A percentile compares a stretch with the other conserved stretches of the same genome.
These are phyloP conservation scores for Cyanocitta stelleri DNA, from an alignment of 2,113 vertebrate species.

Conservation along the genomic window DNA sequence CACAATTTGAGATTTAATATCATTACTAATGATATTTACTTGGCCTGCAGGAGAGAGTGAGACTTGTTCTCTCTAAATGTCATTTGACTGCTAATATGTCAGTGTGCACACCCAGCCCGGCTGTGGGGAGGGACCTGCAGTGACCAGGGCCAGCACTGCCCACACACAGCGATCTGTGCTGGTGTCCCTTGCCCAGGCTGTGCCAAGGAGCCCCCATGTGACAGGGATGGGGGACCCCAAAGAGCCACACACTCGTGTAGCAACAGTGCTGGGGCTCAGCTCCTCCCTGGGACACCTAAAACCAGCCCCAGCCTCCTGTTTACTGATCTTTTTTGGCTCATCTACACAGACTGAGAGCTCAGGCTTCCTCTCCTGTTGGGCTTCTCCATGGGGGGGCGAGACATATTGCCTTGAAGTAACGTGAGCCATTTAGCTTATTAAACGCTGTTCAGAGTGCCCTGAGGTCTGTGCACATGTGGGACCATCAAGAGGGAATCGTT, in stretches of 20 bases:
- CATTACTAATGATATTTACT: slow-evolving; percentile 38
- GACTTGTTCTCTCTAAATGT: slow-evolving; percentile 5
- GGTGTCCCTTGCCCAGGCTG: neutral
- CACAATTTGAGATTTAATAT: slow-evolving; percentile 12
- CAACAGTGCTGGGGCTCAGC: neutral
- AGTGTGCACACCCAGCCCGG: accelerated
- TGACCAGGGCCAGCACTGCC: neutral
- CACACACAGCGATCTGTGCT: accelerated
- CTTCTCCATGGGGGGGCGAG: neutral
- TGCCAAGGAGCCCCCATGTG: neutral
- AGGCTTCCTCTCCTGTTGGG: neutral
- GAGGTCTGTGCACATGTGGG: slow-evolving; percentile 39
- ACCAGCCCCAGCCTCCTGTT: neutral
- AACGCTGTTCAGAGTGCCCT: neutral
- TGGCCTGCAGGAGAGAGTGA: slow-evolving; percentile 24
- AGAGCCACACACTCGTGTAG: accelerated
- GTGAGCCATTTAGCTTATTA: slow-evolving; percentile 33
- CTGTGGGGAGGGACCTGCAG: neutral
- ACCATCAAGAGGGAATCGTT: slow-evolving; percentile 6
- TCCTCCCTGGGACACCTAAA: neutral
- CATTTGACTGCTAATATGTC: neutral
- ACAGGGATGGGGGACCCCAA: accelerated
- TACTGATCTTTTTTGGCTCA: neutral
- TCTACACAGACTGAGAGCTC: accelerated
- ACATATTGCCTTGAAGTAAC: neutral